These are phyloP conservation scores for Columba guinea DNA, from an alignment of 2,797 vertebrate species.

Conservation along the genomic window DNA sequence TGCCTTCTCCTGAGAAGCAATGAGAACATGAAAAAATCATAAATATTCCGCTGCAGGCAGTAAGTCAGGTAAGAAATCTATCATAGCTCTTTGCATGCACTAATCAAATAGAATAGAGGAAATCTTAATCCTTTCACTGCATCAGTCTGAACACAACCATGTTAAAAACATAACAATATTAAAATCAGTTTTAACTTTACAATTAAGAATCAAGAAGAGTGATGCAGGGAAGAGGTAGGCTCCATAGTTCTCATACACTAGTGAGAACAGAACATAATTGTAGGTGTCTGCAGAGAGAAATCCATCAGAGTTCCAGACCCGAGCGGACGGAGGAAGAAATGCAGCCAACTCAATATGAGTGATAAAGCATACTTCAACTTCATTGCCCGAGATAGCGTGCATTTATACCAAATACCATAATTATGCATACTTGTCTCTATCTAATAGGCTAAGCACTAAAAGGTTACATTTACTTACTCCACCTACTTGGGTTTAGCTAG, in stretches of 20 bases:
- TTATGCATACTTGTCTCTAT: too few relatives aligned
- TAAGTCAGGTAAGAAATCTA: not conserved
- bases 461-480: too few relatives aligned
- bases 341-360: too few relatives aligned
- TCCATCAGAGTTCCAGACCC: too few relatives aligned
- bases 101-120: not conserved
- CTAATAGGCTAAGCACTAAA: too few relatives aligned
- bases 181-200: not conserved
- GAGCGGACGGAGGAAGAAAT: too few relatives aligned
- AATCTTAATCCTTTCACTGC: not conserved
- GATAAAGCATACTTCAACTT: too few relatives aligned
- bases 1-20: slow-evolving; percentile 78
- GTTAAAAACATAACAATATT: not conserved
- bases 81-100: not conserved
- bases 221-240: not conserved
- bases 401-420: too few relatives aligned
- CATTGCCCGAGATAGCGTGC: too few relatives aligned
- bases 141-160: not conserved
- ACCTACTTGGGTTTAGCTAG: too few relatives aligned
- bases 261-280: not conserved
- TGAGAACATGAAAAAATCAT: not conserved
- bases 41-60: not conserved
- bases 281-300: too few relatives aligned
- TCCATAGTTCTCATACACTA: not conserved
- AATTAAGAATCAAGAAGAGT: not conserved